These are phyloP conservation scores for Eristalinus sepulchralis DNA, from an alignment of 2,888 invertebrate species.

Conservation along the genomic window DNA sequence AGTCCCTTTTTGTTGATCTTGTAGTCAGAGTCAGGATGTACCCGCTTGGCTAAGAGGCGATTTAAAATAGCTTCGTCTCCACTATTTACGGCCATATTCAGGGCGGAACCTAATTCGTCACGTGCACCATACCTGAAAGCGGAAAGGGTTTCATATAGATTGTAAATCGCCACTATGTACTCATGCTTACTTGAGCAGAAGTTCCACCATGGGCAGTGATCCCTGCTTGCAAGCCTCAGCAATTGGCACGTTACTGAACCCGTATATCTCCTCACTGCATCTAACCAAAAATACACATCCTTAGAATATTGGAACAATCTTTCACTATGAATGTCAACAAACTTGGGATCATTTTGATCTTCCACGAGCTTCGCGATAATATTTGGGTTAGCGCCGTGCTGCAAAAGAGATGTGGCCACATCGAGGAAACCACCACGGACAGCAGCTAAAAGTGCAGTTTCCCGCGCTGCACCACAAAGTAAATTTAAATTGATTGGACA, in stretches of 20 bases:
- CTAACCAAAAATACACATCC: constrained; percentile 32
- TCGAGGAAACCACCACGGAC: constrained; percentile 89
- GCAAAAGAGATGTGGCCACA: constrained; percentile 86
- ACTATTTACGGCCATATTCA: constrained; percentile 88
- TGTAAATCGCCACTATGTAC: background rate
- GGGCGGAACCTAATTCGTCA: constrained; percentile 92
- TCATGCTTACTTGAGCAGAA: constrained; percentile 77
- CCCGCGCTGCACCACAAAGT: constrained; percentile 88
- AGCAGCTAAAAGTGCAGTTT: constrained; percentile 92
- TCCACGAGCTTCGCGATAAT: constrained; percentile 82
- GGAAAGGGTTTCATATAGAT: background rate
- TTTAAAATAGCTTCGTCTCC: constrained; percentile 89
- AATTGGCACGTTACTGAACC: constrained; percentile 79
- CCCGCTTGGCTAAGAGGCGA: constrained; percentile 92
- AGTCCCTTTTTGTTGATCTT: constrained; percentile 95
- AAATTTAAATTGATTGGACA: constrained; percentile 88
- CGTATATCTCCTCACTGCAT: constrained; percentile 80
- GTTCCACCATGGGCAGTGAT: constrained; percentile 79
- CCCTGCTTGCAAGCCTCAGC: constrained; percentile 80
- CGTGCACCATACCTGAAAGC: constrained; percentile 86
- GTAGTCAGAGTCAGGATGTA: constrained; percentile 94
- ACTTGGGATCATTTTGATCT: constrained; percentile 80
- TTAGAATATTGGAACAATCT: background rate
- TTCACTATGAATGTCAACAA: background rate
- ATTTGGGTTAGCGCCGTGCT: constrained; percentile 92